These are phyloP conservation scores for Oryzias melastigma DNA, from an alignment of 2,113 vertebrate species.

Conservation along the genomic window DNA sequence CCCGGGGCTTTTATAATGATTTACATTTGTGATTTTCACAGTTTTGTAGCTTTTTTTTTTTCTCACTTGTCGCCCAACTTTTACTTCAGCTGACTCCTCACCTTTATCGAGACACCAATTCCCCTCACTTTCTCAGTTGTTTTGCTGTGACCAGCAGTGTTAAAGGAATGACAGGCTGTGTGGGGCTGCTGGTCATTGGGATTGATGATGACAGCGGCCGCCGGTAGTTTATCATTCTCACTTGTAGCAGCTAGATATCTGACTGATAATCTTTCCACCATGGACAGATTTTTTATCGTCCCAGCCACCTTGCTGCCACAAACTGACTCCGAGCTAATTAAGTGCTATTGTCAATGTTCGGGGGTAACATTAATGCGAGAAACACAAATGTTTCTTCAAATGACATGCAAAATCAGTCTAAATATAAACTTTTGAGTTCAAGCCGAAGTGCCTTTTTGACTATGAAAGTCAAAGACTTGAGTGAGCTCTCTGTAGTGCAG, in stretches of 20 bases:
- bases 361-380: background rate
- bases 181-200: conserved; percentile 17
- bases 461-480: conserved; percentile 1
- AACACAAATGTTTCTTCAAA: background rate
- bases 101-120: conserved; percentile 15
- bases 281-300: conserved; percentile 24
- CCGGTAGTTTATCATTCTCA: conserved; percentile 30
- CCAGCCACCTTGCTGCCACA: conserved; percentile 10
- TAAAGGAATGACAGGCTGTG: conserved; percentile 26
- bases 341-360: background rate
- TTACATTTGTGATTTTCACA: conserved; percentile 4
- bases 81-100: conserved; percentile 30
- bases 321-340: conserved; percentile 13
- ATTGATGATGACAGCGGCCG: conserved; percentile 36
- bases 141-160: conserved; percentile 16
- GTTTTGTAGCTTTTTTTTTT: conserved; percentile 15
- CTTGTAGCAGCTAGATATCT: conserved; percentile 14
- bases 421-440: no score
- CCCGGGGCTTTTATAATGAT: conserved; percentile 11
- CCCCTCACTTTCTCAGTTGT: conserved; percentile 1
- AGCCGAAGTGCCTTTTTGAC: background rate
- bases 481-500: background rate
- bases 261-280: conserved; percentile 24
- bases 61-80: background rate
- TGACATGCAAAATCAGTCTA: no score